Evolutionary conservation across 2,113 vertebrate species (phyloP).

Genomic region (Psilopsiagon aurifrons): DNA sequence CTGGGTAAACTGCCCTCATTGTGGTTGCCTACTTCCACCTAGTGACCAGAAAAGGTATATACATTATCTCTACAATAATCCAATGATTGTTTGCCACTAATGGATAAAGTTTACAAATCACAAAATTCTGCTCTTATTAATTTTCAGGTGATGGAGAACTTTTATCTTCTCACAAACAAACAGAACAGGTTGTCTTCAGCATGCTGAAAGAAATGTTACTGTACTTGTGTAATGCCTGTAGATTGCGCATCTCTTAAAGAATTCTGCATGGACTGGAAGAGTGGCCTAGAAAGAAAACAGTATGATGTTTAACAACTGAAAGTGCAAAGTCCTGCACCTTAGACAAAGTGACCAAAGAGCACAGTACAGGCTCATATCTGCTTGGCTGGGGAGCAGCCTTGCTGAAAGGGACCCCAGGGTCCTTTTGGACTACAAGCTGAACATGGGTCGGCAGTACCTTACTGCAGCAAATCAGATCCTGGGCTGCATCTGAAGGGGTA

Average conservation of each 20-base stretch:
- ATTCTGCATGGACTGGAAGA: not conserved
- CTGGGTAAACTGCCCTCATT: not conserved
- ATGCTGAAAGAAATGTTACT: not conserved
- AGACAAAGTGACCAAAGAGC: not conserved
- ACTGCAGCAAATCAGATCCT: not conserved
- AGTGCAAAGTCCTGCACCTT: not conserved
- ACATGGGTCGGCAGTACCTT: too few species aligned
- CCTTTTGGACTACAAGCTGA: not conserved
- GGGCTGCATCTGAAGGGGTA: not conserved
- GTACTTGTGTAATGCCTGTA: not conserved
- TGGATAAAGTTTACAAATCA: not conserved
- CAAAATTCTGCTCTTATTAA: not conserved
- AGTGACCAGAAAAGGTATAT: slow-evolving; percentile 19
- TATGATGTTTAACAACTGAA: not conserved
- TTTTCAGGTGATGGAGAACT: not conserved
- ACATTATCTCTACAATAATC: not conserved
- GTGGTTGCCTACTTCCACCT: slow-evolving; percentile 58
- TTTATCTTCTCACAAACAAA: not conserved
- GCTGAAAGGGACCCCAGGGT: not conserved
- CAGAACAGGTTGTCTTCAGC: not conserved
- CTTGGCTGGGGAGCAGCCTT: not conserved
- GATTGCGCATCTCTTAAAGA: not conserved
- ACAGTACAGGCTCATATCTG: not conserved
- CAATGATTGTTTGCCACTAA: not conserved
- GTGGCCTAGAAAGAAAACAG: not conserved